Base-by-base conservation (phyloP, 2,113 vertebrate genomes). In the Chelonoidis abingdonii region DNA sequence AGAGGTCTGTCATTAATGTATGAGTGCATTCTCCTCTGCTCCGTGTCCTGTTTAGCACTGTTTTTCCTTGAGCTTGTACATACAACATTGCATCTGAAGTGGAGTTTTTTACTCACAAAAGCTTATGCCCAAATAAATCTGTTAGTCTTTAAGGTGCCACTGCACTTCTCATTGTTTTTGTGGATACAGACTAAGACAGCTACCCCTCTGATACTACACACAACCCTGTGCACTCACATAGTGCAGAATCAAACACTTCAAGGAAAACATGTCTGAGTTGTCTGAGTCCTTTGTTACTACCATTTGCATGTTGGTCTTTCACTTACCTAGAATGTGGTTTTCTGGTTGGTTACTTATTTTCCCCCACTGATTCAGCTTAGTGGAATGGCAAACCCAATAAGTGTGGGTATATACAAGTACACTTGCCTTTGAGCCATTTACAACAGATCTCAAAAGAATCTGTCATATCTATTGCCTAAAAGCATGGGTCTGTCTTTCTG, bases 391-490 rank as follows among this genome's bases (percentile, higher is more conserved):
- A 95, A 78, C 41, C 89, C 88, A 93, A 86, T 54, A 86, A 75
- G 86, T 49, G 93, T 87, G 59, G 90, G 31, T 38, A n/a, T 0
- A 0, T 75, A 78, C 65, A 54, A 65, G 50, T 62, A 87, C 84
- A 90, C 94, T 84, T 47, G 47, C 52, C 69, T 96, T 94, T 91
- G 91, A 93, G 44, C 87, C 83, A 96, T 90, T 89, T 80, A 91
- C 92, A 80, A 96, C 92, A 94, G 65, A 75, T 87, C 21, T 24
- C 65, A 78, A 95, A 94, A 83, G 21, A 78, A 89, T 1, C 41
- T 90, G 90, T 94, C 35, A 87, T 52, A 83, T 29, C 41, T 84
- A 86, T 62, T 87, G 62, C 44, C 89, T 95, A 82, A 93, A 97
- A 96, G 92, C 65, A 92, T 9, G 44, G 16, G 86, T 62, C 78